phyloP scores from a whole-genome alignment of 2,888 invertebrate genomes.

The Xestobium rufovillosum region DNA sequence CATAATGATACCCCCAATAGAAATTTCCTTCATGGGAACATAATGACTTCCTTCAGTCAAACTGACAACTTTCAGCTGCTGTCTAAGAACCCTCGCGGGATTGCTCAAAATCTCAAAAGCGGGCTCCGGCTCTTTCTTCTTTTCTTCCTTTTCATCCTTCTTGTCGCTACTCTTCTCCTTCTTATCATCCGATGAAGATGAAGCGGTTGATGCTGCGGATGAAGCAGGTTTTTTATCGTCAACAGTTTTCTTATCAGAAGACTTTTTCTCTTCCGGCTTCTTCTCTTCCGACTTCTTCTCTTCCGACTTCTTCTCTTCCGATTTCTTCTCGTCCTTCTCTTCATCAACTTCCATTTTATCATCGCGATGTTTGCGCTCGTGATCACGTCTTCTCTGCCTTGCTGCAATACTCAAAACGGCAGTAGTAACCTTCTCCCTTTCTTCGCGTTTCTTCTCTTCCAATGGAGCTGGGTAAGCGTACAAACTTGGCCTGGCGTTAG shows the following conservation, averaged over 20 bases:
- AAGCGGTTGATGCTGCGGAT: constrained; percentile 15
- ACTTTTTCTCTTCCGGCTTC: too few species aligned
- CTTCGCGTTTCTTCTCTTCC: constrained; percentile 98
- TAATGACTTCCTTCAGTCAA: constrained; percentile 77
- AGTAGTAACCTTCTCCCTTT: constrained; percentile 94
- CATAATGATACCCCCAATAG: constrained; percentile 95
- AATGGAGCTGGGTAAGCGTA: constrained; percentile 96
- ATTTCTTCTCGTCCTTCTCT: constrained; percentile 20
- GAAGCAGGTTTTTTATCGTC: constrained; percentile 42
- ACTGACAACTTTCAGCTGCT: constrained; percentile 73
- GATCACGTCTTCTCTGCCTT: constrained; percentile 79
- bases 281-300: constrained; percentile 45
- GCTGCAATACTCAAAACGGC: constrained; percentile 96
- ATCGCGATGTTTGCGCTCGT: constrained; percentile 49
- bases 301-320: constrained; percentile 45
- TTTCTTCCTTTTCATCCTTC: constrained; percentile 48
- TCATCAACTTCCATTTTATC: constrained; percentile 78
- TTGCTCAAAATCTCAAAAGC: constrained; percentile 86
- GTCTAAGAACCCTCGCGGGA: constrained; percentile 90
- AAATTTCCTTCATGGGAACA: constrained; percentile 81
- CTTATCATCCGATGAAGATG: constrained; percentile 31
- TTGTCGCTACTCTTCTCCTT: constrained; percentile 42
- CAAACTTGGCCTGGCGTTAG: constrained; percentile 87
- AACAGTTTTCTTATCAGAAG: constrained; percentile 39
- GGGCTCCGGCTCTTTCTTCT: constrained; percentile 84